Evolutionary conservation across 2,888 invertebrate species (phyloP).

Genomic region (Thymelicus sylvestris): DNA sequence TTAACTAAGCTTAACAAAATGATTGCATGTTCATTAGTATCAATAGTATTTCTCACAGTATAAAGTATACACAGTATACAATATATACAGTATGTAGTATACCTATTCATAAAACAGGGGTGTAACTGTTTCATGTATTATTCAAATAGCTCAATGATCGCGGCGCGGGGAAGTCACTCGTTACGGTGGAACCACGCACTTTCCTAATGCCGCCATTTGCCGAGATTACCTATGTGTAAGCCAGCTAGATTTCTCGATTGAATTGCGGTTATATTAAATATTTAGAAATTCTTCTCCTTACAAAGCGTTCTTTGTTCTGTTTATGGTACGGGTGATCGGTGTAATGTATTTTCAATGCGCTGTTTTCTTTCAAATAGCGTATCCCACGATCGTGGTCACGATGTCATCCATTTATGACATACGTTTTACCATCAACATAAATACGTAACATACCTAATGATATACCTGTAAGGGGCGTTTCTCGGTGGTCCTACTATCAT

Average conservation of each 20-base stretch:
- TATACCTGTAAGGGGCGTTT: too few relatives aligned
- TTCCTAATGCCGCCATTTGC: slow-evolving; percentile 70
- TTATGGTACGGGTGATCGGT: background rate
- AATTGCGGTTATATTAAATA: slow-evolving; percentile 32
- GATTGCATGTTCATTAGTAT: too few relatives aligned
- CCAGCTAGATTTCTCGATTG: slow-evolving; percentile 31
- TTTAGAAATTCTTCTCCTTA: slow-evolving; percentile 9
- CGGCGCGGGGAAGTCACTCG: slow-evolving; percentile 46
- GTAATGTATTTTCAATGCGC: background rate
- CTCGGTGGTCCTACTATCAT: too few relatives aligned
- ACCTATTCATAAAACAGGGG: slow-evolving; percentile 38
- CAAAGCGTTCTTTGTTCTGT: background rate
- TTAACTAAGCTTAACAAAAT: too few relatives aligned
- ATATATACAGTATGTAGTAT: too few relatives aligned
- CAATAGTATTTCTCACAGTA: too few relatives aligned
- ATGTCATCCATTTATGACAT: too few relatives aligned
- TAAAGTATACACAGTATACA: too few relatives aligned
- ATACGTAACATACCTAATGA: too few relatives aligned
- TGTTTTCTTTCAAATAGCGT: too few relatives aligned
- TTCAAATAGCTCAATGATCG: slow-evolving; percentile 72
- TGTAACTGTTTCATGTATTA: slow-evolving; percentile 70
- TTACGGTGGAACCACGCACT: slow-evolving; percentile 54
- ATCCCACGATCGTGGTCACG: too few relatives aligned
- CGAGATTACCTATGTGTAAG: slow-evolving; percentile 63
- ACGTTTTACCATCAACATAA: too few relatives aligned